phyloP scores from a whole-genome alignment of 2,888 invertebrate genomes.

The Lithophane socia region DNA sequence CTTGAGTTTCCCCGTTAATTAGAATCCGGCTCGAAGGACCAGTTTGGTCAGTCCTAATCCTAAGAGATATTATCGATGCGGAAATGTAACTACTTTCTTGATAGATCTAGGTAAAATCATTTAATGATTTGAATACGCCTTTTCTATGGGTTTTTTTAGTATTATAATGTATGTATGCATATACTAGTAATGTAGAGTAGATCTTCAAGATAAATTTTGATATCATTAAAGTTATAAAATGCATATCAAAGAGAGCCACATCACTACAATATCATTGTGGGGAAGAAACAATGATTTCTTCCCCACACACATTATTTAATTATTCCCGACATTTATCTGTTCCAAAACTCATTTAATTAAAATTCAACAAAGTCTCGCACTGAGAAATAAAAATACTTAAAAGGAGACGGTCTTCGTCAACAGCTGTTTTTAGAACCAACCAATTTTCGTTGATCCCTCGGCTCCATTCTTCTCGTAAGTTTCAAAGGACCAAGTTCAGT shows the following conservation, averaged over 20 bases:
- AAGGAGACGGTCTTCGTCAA: slow-evolving; percentile 81
- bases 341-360: slow-evolving; percentile 63
- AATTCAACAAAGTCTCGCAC: slow-evolving; percentile 66
- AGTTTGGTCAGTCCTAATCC: slow-evolving; percentile 44
- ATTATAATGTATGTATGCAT: no score
- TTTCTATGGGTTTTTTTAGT: slow-evolving; percentile 1
- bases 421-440: slow-evolving; percentile 87
- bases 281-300: slow-evolving; percentile 19
- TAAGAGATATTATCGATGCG: slow-evolving; percentile 45
- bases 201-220: neutral
- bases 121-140: neutral
- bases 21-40: slow-evolving; percentile 66
- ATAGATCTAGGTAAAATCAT: slow-evolving; percentile 29
- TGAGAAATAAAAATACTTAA: slow-evolving; percentile 76
- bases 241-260: neutral
- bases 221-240: neutral
- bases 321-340: slow-evolving; percentile 41
- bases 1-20: slow-evolving; percentile 57
- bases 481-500: slow-evolving; percentile 58
- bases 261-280: slow-evolving; percentile 2
- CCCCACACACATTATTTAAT: slow-evolving; percentile 46
- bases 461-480: slow-evolving; percentile 43
- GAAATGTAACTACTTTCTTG: slow-evolving; percentile 57
- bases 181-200: neutral
- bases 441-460: slow-evolving; percentile 72